Evolutionary conservation across 1,140 invertebrate genomes (phyloP), one percentile per base, ranked within the genome.

Genomic region (Drosophila miranda): DNA sequence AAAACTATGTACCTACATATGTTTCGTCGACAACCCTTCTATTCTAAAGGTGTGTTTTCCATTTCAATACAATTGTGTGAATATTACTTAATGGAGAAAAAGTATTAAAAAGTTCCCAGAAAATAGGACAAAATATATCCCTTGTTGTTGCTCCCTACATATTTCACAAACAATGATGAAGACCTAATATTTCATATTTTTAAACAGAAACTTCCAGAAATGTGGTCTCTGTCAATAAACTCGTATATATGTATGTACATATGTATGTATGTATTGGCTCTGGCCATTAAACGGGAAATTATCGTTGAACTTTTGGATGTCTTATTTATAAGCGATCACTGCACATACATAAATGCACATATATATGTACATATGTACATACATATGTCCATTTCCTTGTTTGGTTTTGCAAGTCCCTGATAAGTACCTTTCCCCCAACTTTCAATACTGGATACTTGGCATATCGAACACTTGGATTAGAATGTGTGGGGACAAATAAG

Each of bases 391-490:
- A 64, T 26, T 64, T 64, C 61, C 61, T 14, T 30, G 34, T 1
- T 44, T 16, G 45, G 34, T 21, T 19, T 30, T 11, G 23, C 6
- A 14, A n/a, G 19, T 43, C 23, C 19, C 19, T 19, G 26, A 44
- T 53, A 57, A 38, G 34, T 38, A 38, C 19, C 23, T 57, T 41
- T 7, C 49, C 38, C 51, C 45, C n/a, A 42, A 43, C 28, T 23
- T 26, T 11, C 2, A 30, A 63, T 54, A 43, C 49, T 49, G 43
- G 45, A 8, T 42, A 57, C 46, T 55, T 48, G n/a, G 23, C 26
- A 51, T 52, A 50, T 57, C 49, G 42, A 57, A 63, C 52, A 46
- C 46, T 41, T 64, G 58, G 73, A 48, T 63, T 30, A 16, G 21
- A 16, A 21, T 5, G 9, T 42, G 48, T 14, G 1, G 11, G 11